Conservation (phyloP, 2,113 vertebrate species). For the Tinamus guttatus region DNA sequence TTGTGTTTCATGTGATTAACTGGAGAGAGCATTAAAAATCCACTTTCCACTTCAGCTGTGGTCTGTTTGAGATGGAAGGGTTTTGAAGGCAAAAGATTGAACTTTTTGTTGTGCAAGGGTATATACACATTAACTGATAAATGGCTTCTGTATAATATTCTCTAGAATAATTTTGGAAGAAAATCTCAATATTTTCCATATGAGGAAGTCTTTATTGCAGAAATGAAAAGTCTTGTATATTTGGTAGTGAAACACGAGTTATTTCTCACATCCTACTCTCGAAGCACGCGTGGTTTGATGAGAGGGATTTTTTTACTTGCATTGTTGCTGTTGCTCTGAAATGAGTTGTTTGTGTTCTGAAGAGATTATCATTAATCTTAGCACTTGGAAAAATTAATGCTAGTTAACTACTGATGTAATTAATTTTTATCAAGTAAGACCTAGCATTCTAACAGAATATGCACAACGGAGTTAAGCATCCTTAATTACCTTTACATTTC, state of each 20-base stretch:
- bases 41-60: neutral
- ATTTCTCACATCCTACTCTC: neutral
- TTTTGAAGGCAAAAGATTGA: neutral
- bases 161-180: neutral
- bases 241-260: neutral
- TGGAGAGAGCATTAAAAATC: neutral
- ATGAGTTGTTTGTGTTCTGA: neutral
- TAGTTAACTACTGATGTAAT: neutral
- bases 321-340: neutral
- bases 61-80: neutral
- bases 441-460: neutral
- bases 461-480: neutral
- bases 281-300: neutral
- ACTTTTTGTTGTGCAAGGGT: neutral
- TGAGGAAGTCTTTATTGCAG: neutral
- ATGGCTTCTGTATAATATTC: neutral
- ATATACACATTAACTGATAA: neutral
- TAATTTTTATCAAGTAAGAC: conserved; percentile 14
- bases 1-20: neutral
- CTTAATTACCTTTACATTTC: conserved; percentile 15
- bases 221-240: neutral
- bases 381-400: conserved; percentile 7
- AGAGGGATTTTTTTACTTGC: neutral
- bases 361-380: neutral
- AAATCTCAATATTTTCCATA: neutral